Evolutionary conservation across 2,888 invertebrate species (phyloP), one percentile per base, ranked within the genome.

Genomic region (Carcina quercana): DNA sequence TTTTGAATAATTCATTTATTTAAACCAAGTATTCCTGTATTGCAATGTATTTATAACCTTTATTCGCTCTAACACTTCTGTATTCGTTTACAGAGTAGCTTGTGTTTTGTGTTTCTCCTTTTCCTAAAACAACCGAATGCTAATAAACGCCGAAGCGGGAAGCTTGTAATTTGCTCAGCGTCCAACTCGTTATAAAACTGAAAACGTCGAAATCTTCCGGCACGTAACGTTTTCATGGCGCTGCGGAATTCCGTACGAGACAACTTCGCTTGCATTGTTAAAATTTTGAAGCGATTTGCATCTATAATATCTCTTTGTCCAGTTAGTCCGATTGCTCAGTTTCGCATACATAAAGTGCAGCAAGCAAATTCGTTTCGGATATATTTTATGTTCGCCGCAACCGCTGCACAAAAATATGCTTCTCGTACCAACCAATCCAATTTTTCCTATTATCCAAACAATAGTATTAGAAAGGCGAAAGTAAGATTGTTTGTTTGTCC

Each of bases 221-320:
- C 65, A 68, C 66, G 65, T 64, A 59, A 62, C 52, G 44, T 57
- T 63, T 59, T 58, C 53, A 63, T 54, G 40, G 53, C 50, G 40
- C 48, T 52, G 53, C 50, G 55, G 59, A 61, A 61, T 57, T 60
- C 53, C 49, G 47, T 48, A 45, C 42, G 30, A 57, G 57, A 55
- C 57, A 60, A 53, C 47, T 46, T 55, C 48, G 49, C 47, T 48
- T 11, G 53, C 53, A 59, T 49, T 47, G 52, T 50, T 51, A 50
- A 53, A n/a, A 50, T 54, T 59, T 47, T 22, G 11, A 28, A 28
- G 13, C 19, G 17, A 17, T 31, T 25, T 31, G 25, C 25, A 31
- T 25, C 15, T n/a, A 25, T 30, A 30, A 25, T 11, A 13, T 25
- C 17, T 25, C n/a, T 25, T 24, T 20, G n/a, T n/a, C n/a, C n/a